Evolutionary conservation across 2,888 invertebrate species (phyloP).

Genomic region (Apodemia duryi): DNA sequence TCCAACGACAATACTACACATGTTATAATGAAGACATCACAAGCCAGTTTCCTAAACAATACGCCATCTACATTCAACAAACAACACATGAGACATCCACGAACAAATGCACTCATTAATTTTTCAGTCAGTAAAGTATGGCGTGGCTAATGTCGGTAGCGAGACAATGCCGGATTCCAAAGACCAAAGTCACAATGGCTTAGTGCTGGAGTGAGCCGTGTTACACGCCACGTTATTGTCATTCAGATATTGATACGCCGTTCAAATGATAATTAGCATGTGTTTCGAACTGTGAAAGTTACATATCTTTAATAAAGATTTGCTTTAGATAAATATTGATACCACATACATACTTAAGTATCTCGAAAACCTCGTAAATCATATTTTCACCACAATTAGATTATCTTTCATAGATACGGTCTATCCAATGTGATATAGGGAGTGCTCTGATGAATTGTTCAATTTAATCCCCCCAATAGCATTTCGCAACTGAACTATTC

Average conservation of each 20-base stretch:
- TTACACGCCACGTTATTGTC: constrained; percentile 60
- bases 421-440: too few relatives aligned
- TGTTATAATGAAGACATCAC: constrained; percentile 36
- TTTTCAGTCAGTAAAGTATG: constrained; percentile 55
- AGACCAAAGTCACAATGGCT: constrained; percentile 41
- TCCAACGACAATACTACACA: constrained; percentile 32
- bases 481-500: too few relatives aligned
- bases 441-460: too few relatives aligned
- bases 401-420: too few relatives aligned
- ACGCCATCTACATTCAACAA: constrained; percentile 30
- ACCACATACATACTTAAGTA: too few relatives aligned
- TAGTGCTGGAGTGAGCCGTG: constrained; percentile 49
- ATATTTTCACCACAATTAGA: too few relatives aligned
- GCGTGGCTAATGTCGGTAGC: constrained; percentile 51
- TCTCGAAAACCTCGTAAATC: too few relatives aligned
- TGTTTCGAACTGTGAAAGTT: not conserved
- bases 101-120: constrained; percentile 64
- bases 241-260: constrained; percentile 54
- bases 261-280: constrained; percentile 42
- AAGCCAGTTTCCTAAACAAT: constrained; percentile 39
- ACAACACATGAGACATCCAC: constrained; percentile 45
- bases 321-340: not conserved
- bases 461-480: too few relatives aligned
- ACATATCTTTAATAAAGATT: constrained; percentile 6
- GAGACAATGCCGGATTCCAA: constrained; percentile 42